Evolutionary conservation across 2,888 invertebrate species (phyloP), one percentile per base, ranked within the genome.

Genomic region (Teleiodes luculella): DNA sequence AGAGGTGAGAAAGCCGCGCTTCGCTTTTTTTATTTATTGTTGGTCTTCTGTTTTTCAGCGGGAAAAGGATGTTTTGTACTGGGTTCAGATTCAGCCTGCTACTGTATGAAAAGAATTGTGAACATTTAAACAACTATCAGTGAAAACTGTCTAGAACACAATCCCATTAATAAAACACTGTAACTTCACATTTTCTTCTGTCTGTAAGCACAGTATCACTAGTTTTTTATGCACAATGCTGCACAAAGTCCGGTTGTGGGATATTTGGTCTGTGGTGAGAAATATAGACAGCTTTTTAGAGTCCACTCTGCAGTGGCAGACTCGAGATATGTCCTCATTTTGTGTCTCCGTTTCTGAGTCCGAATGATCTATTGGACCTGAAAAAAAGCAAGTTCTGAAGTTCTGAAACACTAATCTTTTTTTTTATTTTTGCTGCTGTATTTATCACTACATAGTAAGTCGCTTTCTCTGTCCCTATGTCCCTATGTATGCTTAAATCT

Each of bases 151-250:
- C 31, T 63, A 87, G 73, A 78, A 87, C 16, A 86, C 83, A 67
- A 95, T 91, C 20, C 95, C 94, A 59, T 94, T 94, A 63, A 97
- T 91, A 78, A 95, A 95, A 75, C 95, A 96, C 80, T 96, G 95
- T 57, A 97, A 86, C 13, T 93, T 92, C 7, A 96, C 91, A 76
- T 94, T 93, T 53, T 94, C 94, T 57, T 94, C 93, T 16, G 94
- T 91, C 62, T 94, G 92, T 58, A 97, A 83, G 66, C 93, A 92
- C 67, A 97, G 80, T 71, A 96, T 94, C 0, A 96, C 92, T 67
- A 95, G 90, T 72, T 91, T 92, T 58, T 93, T 93, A 59, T 94
- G 91, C 20, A 95, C 91, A 57, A 97, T 93, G 73, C 95, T 95
- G 72, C 96, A 97, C 20, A 94, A 86, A 0, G 96, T 93, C 65